phyloP scores from a whole-genome alignment of 2,888 invertebrate genomes.

The Vesta saturnalis region DNA sequence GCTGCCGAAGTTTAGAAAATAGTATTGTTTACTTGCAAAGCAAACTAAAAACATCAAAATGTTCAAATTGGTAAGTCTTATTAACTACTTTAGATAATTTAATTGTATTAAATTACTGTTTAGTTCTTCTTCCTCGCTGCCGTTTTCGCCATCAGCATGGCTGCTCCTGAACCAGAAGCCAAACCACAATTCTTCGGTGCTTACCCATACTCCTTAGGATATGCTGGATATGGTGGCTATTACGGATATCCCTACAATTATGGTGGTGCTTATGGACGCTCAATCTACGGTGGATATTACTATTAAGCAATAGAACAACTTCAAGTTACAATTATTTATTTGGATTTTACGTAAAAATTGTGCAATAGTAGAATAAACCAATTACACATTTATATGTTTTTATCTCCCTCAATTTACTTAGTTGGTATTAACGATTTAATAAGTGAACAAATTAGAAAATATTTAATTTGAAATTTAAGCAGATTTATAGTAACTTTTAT shows the following conservation, averaged over 20 bases:
- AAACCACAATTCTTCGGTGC: slow-evolving; percentile 12
- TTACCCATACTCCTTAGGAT: slow-evolving; percentile 1
- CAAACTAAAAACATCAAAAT: slow-evolving; percentile 4
- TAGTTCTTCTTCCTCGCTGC: slow-evolving; percentile 33
- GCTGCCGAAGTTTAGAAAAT: neutral
- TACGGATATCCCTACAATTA: neutral
- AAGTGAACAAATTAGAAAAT: no score
- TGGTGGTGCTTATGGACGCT: neutral
- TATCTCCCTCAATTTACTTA: no score
- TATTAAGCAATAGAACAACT: neutral
- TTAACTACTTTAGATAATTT: neutral
- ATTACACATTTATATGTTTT: no score
- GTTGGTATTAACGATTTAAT: no score
- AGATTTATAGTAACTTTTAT: no score
- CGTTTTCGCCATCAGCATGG: slow-evolving; percentile 35
- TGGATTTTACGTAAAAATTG: no score
- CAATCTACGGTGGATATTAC: slow-evolving; percentile 1
- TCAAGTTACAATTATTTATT: no score
- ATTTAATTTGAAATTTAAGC: no score
- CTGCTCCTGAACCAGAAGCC: slow-evolving; percentile 32
- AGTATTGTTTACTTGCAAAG: neutral
- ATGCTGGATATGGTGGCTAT: neutral
- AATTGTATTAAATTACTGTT: slow-evolving; percentile 2
- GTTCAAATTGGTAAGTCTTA: slow-evolving; percentile 21
- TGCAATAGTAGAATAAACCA: no score